phyloP scores from a whole-genome alignment of 2,797 vertebrate genomes.

The Melanotaenia nigrans region DNA sequence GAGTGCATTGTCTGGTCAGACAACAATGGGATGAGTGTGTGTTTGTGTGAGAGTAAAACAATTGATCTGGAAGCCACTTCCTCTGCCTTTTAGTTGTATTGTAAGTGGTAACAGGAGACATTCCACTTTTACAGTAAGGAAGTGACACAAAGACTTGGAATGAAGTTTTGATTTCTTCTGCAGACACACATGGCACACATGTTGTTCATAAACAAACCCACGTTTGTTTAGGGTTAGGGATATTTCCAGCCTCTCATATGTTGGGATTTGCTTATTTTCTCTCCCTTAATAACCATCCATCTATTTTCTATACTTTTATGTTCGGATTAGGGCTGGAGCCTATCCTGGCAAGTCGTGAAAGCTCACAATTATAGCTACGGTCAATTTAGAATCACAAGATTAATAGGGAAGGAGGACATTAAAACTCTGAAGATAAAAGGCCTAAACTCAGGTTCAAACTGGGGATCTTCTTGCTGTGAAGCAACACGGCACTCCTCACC shows the following conservation, averaged over 20 bases:
- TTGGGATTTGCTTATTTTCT: neutral
- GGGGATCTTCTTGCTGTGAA: neutral
- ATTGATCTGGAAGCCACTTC: slow-evolving; percentile 62
- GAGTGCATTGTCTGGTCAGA: slow-evolving; percentile 49
- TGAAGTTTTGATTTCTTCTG: slow-evolving; percentile 31
- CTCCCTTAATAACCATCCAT: neutral
- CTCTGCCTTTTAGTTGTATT: slow-evolving; percentile 62
- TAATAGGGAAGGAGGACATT: neutral
- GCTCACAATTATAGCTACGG: too few species aligned
- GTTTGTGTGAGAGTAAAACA: slow-evolving; percentile 51
- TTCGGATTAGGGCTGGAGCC: neutral
- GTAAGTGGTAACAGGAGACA: slow-evolving; percentile 41
- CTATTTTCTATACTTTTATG: neutral
- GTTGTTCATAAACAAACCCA: slow-evolving; percentile 17
- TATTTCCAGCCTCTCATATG: slow-evolving; percentile 1
- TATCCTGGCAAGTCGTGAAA: neutral
- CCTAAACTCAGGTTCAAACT: neutral
- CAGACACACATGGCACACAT: neutral
- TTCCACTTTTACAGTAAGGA: slow-evolving; percentile 50
- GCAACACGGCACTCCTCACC: neutral
- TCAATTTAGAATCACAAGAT: neutral
- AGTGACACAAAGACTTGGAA: slow-evolving; percentile 57
- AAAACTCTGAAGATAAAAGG: neutral
- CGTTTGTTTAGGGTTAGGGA: neutral
- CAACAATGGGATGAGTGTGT: slow-evolving; percentile 65